Percentiles rank a stretch among this genome's conserved stretches.
Evolutionary conservation across 2,888 invertebrate genomes (phyloP).

Genomic region (Hydropsyche betteni): DNA sequence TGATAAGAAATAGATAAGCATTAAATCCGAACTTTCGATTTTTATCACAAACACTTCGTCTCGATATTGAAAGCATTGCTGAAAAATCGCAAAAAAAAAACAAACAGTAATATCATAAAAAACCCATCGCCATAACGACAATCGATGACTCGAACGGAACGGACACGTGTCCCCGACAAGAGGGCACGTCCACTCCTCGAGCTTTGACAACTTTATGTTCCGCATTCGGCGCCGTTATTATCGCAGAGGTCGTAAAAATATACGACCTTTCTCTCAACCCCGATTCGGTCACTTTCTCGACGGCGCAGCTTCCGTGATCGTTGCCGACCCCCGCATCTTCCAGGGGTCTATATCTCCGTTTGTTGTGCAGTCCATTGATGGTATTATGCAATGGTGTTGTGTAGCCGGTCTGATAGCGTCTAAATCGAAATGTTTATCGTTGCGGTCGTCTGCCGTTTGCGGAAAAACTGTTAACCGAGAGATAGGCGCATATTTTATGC

Average conservation of each 20-base stretch:
- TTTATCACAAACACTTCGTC: no score
- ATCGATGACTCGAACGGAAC: not conserved
- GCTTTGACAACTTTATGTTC: constrained; percentile 36
- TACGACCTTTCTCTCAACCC: not conserved
- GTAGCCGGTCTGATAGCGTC: constrained; percentile 21
- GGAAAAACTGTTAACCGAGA: no score
- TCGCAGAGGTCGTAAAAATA: constrained; percentile 36
- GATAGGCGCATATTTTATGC: no score
- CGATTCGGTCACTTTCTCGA: not conserved
- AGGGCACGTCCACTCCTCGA: not conserved
- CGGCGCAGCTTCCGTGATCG: constrained; percentile 23
- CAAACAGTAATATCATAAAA: no score
- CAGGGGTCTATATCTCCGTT: no score
- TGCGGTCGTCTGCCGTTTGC: no score
- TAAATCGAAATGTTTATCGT: constrained; percentile 33
- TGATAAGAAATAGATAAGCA: no score
- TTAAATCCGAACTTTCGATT: no score
- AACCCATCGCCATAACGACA: no score
- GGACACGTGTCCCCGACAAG: not conserved
- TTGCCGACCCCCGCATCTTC: not conserved
- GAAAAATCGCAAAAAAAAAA: no score
- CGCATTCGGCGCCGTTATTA: constrained; percentile 30
- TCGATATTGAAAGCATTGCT: no score
- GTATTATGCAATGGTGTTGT: not conserved
- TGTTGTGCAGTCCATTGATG: not conserved